phyloP scores from a whole-genome alignment of 2,113 vertebrate species.

The Limnothrissa miodon region DNA sequence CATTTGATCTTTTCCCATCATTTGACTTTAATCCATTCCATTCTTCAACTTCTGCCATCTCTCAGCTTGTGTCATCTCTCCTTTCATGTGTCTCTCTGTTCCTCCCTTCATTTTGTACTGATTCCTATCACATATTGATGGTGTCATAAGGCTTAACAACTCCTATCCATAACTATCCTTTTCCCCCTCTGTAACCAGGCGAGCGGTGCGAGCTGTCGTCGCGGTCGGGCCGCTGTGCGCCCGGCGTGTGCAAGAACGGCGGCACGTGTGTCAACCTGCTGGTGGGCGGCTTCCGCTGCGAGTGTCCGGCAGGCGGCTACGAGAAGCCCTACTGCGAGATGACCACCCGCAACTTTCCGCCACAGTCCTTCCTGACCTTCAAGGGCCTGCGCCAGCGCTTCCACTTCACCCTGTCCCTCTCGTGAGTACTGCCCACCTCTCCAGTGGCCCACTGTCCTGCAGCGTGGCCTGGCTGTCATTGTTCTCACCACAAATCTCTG shows the following conservation, averaged over 20 bases:
- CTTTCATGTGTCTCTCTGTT: background rate
- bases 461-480: background rate
- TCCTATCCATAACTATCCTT: background rate
- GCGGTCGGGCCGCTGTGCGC: constrained; percentile 82
- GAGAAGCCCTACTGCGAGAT: constrained; percentile 91
- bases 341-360: constrained; percentile 89
- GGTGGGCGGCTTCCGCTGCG: constrained; percentile 90
- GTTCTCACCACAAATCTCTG: background rate
- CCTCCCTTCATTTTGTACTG: no score
- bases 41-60: no score
- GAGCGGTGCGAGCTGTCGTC: constrained; percentile 85
- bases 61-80: no score
- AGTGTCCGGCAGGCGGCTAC: constrained; percentile 82
- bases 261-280: constrained; percentile 90
- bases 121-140: no score
- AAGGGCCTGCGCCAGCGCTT: constrained; percentile 91
- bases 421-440: constrained; percentile 70
- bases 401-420: constrained; percentile 90
- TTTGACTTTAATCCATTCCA: background rate
- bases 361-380: constrained; percentile 88
- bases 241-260: constrained; percentile 84
- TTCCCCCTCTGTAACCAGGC: constrained; percentile 61
- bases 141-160: background rate
- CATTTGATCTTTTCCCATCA: background rate
- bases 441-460: background rate